Evolutionary conservation across 2,797 vertebrate genomes (phyloP), one percentile per base, ranked within the genome.

Genomic region (Taenioides sp.): DNA sequence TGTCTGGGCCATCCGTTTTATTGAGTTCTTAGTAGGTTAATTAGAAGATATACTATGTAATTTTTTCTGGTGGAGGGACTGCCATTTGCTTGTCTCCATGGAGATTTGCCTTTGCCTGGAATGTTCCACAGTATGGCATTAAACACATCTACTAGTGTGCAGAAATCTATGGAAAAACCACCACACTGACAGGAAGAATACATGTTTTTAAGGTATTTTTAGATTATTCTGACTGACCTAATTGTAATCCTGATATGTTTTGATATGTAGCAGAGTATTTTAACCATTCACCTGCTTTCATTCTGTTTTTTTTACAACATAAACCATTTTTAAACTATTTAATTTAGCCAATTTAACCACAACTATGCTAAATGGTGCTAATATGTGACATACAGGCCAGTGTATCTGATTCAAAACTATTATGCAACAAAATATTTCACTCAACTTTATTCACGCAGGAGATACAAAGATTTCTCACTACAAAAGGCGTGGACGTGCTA

Each of bases 401-500:
- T n/a, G 31, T 10, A 22, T 12, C 43, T 63, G 18, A 62, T 18
- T 61, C n/a, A 9, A 22, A 40, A 63, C 20, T 40, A 62, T 62
- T 22, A 62, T 37, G 4, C 34, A 62, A 62, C 18, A 62, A 47
- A 16, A 34, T 34, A 11, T 34, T 62, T 37, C 1, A 11, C 59
- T 31, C 2, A 10, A 2, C 7, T 34, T 27, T 49, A 4, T 20
- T 65, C 16, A 25, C 52, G 37, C 17, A 23, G 28, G 10, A 50
- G 23, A 61, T 23, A 40, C 12, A 52, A 18, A 50, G 28, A 17
- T 12, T n/a, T 72, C 68, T 49, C 59, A 49, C 31, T 9, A n/a
- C 43, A 16, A 71, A 69, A 78, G 60, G 37, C 69, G 60, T 69
- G 37, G 10, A 65, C 61, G 66, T 72, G 70, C 59, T 67, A 7